Conservation (phyloP, 2,113 vertebrate genomes). For the Coptodon bakossiorum region DNA sequence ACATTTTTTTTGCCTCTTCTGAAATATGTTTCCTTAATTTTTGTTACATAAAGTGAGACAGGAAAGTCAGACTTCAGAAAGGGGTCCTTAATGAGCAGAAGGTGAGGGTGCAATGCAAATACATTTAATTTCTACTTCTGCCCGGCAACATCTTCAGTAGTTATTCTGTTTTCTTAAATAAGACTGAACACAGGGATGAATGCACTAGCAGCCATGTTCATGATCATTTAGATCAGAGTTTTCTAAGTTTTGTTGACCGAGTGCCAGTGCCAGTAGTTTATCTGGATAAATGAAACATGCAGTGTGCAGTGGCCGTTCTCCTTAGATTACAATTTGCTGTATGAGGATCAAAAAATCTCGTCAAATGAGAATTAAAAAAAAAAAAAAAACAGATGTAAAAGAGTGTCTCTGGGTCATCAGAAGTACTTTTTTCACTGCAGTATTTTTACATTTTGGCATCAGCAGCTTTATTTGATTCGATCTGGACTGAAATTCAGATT, state of each 20-base stretch:
- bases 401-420: not conserved
- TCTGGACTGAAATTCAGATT: not conserved
- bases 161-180: not conserved
- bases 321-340: not conserved
- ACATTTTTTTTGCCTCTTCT: not conserved
- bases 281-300: not conserved
- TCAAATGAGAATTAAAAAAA: not conserved
- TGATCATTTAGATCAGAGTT: not conserved
- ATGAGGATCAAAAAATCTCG: not conserved
- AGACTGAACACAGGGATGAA: not conserved
- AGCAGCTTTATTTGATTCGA: not conserved
- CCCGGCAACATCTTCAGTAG: not conserved
- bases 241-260: not conserved
- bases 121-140: not conserved
- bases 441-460: not conserved
- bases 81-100: not conserved
- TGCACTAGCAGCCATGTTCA: not conserved
- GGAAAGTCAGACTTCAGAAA: not conserved
- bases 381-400: not conserved
- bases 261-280: not conserved
- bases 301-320: not conserved
- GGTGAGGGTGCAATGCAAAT: not conserved
- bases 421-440: not conserved
- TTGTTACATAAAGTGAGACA: not conserved
- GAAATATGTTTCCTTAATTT: not conserved